phyloP scores from a whole-genome alignment of 2,113 vertebrate species.

The Pterophyllum scalare region DNA sequence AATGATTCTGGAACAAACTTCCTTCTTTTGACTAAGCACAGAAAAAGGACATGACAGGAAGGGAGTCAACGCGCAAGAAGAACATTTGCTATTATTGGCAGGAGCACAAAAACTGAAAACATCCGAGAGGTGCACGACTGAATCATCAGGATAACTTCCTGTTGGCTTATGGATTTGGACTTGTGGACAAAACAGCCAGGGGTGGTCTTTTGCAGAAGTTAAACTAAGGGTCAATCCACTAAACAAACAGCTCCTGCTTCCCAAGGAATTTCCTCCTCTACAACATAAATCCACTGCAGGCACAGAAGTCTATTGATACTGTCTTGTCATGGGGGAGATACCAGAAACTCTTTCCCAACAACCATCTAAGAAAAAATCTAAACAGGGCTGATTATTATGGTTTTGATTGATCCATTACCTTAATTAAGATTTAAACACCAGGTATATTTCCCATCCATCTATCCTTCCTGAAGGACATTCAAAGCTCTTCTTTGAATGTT shows the following conservation, averaged over 20 bases:
- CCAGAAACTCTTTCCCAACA: not conserved
- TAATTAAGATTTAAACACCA: too few relatives aligned
- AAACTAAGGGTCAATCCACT: constrained; percentile 29
- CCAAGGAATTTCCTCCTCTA: constrained; percentile 36
- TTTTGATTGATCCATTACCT: not conserved
- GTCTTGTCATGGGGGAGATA: not conserved
- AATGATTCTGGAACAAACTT: constrained; percentile 19
- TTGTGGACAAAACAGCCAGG: constrained; percentile 44
- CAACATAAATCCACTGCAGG: constrained; percentile 16
- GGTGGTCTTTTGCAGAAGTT: constrained; percentile 18
- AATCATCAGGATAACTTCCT: constrained; percentile 43
- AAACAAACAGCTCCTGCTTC: constrained; percentile 46
- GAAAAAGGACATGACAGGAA: constrained; percentile 57
- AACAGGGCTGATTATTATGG: not conserved
- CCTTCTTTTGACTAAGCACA: constrained; percentile 26
- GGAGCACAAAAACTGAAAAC: constrained; percentile 19
- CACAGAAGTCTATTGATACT: constrained; percentile 3
- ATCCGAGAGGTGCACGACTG: constrained; percentile 30
- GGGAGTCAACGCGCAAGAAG: constrained; percentile 54
- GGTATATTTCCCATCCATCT: too few relatives aligned
- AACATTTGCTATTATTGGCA: constrained; percentile 25
- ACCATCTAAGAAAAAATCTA: not conserved
- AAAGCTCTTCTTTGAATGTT: too few relatives aligned
- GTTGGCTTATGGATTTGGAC: constrained; percentile 45
- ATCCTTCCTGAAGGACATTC: too few relatives aligned